Conservation (phyloP, 2,113 vertebrate species). For the Archocentrus centrarchus region DNA sequence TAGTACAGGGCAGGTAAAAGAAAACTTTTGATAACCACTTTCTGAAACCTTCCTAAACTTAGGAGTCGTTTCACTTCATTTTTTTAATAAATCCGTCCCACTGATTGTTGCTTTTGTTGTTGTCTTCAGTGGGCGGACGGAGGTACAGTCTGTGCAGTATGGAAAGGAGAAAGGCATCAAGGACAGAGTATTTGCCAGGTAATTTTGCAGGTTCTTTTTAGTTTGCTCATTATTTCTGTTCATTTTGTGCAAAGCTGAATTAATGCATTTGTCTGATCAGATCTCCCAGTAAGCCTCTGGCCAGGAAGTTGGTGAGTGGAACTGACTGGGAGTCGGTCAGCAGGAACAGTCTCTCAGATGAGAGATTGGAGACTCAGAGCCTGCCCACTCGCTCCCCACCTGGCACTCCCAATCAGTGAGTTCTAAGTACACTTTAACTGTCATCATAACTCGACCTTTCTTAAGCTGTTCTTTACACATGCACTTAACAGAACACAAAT, state of each 20-base stretch:
- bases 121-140: conserved; percentile 90
- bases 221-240: background rate
- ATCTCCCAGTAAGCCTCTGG: conserved; percentile 96
- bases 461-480: too few species aligned
- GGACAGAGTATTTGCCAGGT: conserved; percentile 97
- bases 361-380: conserved; percentile 96
- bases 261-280: conserved; percentile 67
- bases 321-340: conserved; percentile 96
- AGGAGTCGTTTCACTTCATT: background rate
- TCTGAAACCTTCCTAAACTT: background rate
- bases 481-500: background rate
- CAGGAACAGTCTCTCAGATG: conserved; percentile 94
- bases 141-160: conserved; percentile 98
- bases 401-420: conserved; percentile 97
- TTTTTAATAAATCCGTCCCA: background rate
- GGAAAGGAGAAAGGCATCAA: conserved; percentile 98
- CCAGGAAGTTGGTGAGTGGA: conserved; percentile 88
- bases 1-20: background rate
- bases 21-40: background rate
- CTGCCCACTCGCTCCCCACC: conserved; percentile 96
- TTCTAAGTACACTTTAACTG: background rate
- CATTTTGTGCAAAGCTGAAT: background rate
- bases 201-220: conserved; percentile 45
- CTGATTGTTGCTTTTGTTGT: conserved; percentile 45
- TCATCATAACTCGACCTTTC: background rate